A percentile compares a stretch with the other conserved stretches of the same genome.
Evolutionary conservation across 2,797 vertebrate genomes (phyloP).

Genomic region (Gambusia yucatana): DNA sequence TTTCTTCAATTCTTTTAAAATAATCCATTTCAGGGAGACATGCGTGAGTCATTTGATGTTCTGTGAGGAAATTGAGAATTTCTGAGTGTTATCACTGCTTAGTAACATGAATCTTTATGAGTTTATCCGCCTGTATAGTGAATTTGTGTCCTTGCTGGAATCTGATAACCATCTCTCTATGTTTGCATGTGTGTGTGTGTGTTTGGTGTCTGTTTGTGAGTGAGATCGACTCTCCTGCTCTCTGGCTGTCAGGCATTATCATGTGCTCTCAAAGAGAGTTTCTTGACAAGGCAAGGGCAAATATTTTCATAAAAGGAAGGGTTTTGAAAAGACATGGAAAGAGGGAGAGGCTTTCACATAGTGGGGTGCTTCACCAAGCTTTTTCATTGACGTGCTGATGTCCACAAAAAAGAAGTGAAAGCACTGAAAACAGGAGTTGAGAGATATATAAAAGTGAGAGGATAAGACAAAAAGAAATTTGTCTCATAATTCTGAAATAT

Average conservation of each 20-base stretch:
- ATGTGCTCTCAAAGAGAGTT: slow-evolving; percentile 38
- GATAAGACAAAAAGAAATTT: slow-evolving; percentile 5
- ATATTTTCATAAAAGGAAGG: slow-evolving; percentile 59
- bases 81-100: slow-evolving; percentile 28
- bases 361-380: slow-evolving; percentile 19
- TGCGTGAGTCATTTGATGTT: slow-evolving; percentile 17
- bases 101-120: slow-evolving; percentile 31
- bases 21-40: slow-evolving; percentile 12
- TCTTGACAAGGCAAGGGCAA: slow-evolving; percentile 62
- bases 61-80: slow-evolving; percentile 23
- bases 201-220: slow-evolving; percentile 30
- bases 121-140: slow-evolving; percentile 5
- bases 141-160: slow-evolving; percentile 41
- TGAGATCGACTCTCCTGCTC: slow-evolving; percentile 40
- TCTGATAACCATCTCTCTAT: slow-evolving; percentile 7
- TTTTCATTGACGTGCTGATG: slow-evolving; percentile 48
- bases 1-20: slow-evolving; percentile 25
- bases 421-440: slow-evolving; percentile 17
- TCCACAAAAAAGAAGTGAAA: slow-evolving; percentile 39
- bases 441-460: slow-evolving; percentile 21
- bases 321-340: slow-evolving; percentile 40
- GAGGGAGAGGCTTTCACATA: slow-evolving; percentile 28
- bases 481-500: not conserved
- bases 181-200: slow-evolving; percentile 17
- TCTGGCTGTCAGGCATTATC: slow-evolving; percentile 52